Evolutionary conservation across 2,888 invertebrate species (phyloP).

Genomic region (Ceraclea dissimilis): DNA sequence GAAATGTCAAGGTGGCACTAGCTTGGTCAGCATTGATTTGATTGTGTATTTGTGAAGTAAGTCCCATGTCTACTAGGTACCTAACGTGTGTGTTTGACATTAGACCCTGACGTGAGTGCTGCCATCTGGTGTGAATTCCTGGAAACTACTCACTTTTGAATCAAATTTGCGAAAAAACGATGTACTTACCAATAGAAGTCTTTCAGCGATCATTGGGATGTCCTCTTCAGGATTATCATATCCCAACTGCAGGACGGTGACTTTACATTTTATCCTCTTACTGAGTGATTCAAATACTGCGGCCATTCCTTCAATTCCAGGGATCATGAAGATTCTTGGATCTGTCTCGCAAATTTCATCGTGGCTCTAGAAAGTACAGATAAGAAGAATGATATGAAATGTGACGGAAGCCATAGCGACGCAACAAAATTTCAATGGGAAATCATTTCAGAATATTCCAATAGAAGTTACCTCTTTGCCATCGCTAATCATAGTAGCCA

Average conservation of each 20-base stretch:
- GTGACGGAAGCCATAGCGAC: neutral
- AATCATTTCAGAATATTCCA: neutral
- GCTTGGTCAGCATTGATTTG: too few relatives aligned
- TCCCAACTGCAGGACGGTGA: slow-evolving; percentile 49
- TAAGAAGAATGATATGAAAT: neutral
- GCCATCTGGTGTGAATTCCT: too few relatives aligned
- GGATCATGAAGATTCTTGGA: slow-evolving; percentile 51
- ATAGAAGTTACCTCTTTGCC: slow-evolving; percentile 34
- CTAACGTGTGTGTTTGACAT: too few relatives aligned
- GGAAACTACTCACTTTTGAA: neutral
- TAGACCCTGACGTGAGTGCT: too few relatives aligned
- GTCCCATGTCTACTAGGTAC: too few relatives aligned
- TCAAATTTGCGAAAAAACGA: neutral
- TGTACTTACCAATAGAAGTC: slow-evolving; percentile 45
- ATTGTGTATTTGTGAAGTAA: too few relatives aligned
- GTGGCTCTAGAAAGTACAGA: slow-evolving; percentile 38
- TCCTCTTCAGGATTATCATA: slow-evolving; percentile 38
- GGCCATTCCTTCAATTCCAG: slow-evolving; percentile 62
- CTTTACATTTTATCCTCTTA: slow-evolving; percentile 43
- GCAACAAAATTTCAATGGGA: neutral
- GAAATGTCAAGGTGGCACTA: too few relatives aligned
- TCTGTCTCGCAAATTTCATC: slow-evolving; percentile 42
- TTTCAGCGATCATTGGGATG: slow-evolving; percentile 44
- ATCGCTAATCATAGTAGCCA: slow-evolving; percentile 47
- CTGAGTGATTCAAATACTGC: slow-evolving; percentile 46